These are phyloP conservation scores for Bostrychus sinensis DNA, from an alignment of 2,113 vertebrate genomes.

Conservation along the genomic window DNA sequence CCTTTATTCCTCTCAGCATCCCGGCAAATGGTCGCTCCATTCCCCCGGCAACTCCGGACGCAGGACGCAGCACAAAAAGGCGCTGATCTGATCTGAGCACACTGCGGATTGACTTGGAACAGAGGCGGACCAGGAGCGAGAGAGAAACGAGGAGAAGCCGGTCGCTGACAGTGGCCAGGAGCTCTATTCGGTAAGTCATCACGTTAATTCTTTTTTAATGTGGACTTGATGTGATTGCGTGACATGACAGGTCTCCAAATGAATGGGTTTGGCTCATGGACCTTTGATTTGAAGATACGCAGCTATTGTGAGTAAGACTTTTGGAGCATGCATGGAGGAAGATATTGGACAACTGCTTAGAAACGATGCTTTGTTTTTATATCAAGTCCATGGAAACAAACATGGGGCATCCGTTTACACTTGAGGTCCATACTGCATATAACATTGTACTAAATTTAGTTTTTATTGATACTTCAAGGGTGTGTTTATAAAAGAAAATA, in stretches of 20 bases:
- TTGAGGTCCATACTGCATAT: neutral
- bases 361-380: conserved; percentile 16
- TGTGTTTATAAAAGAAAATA: conserved; percentile 44
- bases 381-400: conserved; percentile 14
- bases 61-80: conserved; percentile 67
- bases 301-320: conserved; percentile 29
- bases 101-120: conserved; percentile 66
- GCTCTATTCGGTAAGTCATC: conserved; percentile 67
- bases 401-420: neutral
- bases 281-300: conserved; percentile 10
- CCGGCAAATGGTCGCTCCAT: conserved; percentile 71
- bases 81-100: conserved; percentile 61
- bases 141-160: conserved; percentile 54
- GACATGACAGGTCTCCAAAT: conserved; percentile 20
- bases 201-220: conserved; percentile 22
- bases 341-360: conserved; percentile 13
- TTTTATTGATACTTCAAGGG: conserved; percentile 45
- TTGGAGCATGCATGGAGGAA: neutral
- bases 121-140: conserved; percentile 36
- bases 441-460: conserved; percentile 56
- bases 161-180: conserved; percentile 54
- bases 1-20: conserved; percentile 30
- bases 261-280: neutral
- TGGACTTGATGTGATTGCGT: conserved; percentile 1
- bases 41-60: conserved; percentile 57